These are phyloP conservation scores for Muntiacus reevesi DNA, from an alignment of 2,113 vertebrate species.

Conservation along the genomic window DNA sequence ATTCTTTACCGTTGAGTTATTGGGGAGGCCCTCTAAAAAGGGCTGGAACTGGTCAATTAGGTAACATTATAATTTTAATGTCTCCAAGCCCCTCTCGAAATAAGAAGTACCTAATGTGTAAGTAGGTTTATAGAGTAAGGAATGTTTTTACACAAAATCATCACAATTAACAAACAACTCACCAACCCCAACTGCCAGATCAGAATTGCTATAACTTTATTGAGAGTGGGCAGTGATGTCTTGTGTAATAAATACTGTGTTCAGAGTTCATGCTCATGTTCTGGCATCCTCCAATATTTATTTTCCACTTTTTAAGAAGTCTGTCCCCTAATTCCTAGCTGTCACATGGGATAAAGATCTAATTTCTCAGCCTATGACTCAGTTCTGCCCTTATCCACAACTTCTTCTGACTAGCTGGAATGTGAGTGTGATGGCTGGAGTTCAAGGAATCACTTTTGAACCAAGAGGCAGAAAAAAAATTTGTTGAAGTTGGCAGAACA, in stretches of 20 bases:
- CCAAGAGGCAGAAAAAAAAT: not conserved
- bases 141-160: not conserved
- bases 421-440: not conserved
- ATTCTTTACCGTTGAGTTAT: fast-evolving
- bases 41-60: not conserved
- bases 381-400: not conserved
- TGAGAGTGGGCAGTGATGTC: not conserved
- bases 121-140: not conserved
- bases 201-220: not conserved
- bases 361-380: not conserved
- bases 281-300: too few species aligned
- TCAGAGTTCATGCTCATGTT: not conserved
- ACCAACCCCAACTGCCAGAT: not conserved
- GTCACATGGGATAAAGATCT: not conserved
- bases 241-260: not conserved
- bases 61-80: not conserved
- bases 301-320: not conserved
- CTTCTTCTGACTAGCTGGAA: not conserved
- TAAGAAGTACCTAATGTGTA: not conserved
- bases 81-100: not conserved
- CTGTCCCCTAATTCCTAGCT: not conserved
- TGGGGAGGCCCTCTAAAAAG: not conserved
- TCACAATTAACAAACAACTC: not conserved
- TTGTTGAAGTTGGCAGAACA: not conserved
- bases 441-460: not conserved